Evolutionary conservation across 2,113 vertebrate genomes (phyloP), one percentile per base, ranked within the genome.

Genomic region (Poeciliopsis prolifica): DNA sequence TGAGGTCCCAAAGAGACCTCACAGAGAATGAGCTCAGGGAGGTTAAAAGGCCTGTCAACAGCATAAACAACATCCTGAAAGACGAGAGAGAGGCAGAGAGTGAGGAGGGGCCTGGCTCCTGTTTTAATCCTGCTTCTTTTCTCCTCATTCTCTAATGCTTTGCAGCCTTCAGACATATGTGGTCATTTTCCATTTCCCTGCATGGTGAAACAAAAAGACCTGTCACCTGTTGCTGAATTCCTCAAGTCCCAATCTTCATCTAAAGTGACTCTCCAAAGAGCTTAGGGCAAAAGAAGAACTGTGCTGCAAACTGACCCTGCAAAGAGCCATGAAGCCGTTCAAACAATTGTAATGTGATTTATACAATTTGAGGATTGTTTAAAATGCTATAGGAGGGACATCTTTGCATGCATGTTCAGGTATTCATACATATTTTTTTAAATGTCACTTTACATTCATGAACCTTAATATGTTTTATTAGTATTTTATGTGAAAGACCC

Each of bases 31-130:
- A 88, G 90, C 79, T 83, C 76, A 75, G 89, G 80, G 79, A 89
- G 86, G 89, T 91, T 92, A 92, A 92, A 88, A 92, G 81, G 82
- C 90, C 91, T 88, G 87, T 92, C 89, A 89, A 89, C 90, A 91
- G 92, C 87, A 92, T 77, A 90, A 90, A 92, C 89, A 89, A 83
- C 84, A 87, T 87, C 82, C 80, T 76, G 78, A 79, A 77, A 70
- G 44, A 63, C 74, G 65, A 86, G 82, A 90, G 71, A 75, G 80
- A 58, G 51, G 10, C 12, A 42, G 40, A 42, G 3, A 1, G 40
- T 4, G 22, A 54, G 51, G 51, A 58, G 51, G 8, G 74, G 83
- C 75, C 80, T 80, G 77, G 82, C 81, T 86, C 80, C 13, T 51
- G 85, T 91, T 91, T 88, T 83, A 90, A 92, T 92, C 89, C 91